Evolutionary conservation across 1,140 invertebrate species (phyloP).

Genomic region (Drosophila murphyi): DNA sequence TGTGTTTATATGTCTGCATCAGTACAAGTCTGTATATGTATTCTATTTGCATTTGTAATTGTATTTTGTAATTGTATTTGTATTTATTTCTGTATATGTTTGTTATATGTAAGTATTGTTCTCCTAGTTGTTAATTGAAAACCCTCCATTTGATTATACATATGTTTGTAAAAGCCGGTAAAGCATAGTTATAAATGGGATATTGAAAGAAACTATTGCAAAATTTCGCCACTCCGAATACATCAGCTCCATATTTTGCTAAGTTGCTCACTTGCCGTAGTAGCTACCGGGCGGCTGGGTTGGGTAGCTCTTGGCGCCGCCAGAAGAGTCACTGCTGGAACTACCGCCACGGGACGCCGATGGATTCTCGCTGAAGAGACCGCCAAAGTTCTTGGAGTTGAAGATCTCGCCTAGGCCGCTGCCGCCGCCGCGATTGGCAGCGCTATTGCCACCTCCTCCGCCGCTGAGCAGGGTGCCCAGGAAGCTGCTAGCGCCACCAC

Average conservation of each 20-base stretch:
- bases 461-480: constrained; percentile 67
- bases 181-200: constrained; percentile 14
- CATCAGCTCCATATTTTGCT: background rate
- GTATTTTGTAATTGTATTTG: constrained; percentile 17
- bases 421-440: constrained; percentile 1
- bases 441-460: constrained; percentile 44
- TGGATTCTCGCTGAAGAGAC: constrained; percentile 80
- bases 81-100: constrained; percentile 13
- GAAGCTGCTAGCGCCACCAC: constrained; percentile 63
- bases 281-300: constrained; percentile 73
- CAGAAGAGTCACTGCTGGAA: constrained; percentile 23
- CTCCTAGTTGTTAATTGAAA: constrained; percentile 52
- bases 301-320: constrained; percentile 70
- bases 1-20: constrained; percentile 5
- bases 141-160: constrained; percentile 63
- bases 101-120: constrained; percentile 18
- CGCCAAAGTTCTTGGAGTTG: constrained; percentile 76
- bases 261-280: constrained; percentile 47
- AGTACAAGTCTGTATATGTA: constrained; percentile 14
- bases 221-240: background rate
- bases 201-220: constrained; percentile 3
- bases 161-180: constrained; percentile 7
- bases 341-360: constrained; percentile 45
- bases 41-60: constrained; percentile 8
- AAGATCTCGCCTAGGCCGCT: constrained; percentile 69